Conservation (phyloP, 37 sponge, comb jelly and placozoan species). For the Cliona cf. orientalis region DNA sequence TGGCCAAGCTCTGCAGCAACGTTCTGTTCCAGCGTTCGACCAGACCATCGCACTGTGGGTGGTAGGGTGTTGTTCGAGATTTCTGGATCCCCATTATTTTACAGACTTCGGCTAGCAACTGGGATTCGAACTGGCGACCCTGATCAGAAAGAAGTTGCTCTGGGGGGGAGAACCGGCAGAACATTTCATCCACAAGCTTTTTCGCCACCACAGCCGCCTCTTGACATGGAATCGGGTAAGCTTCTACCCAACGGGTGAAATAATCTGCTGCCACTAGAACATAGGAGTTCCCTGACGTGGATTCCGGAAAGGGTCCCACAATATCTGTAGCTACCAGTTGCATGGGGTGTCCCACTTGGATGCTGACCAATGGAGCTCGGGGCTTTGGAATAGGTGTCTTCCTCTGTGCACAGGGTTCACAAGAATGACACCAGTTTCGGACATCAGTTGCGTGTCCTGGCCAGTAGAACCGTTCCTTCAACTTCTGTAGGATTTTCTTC, state of each 20-base stretch:
- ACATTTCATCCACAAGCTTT: conserved; percentile 32
- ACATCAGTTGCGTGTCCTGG: conserved; percentile 43
- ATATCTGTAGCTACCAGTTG: conserved; percentile 55
- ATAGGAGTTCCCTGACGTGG: conserved; percentile 49
- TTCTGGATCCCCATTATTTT: conserved; percentile 29
- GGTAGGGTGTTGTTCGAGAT: conserved; percentile 56
- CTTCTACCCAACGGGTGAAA: conserved; percentile 60
- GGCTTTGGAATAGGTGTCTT: conserved; percentile 20
- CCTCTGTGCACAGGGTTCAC: conserved; percentile 26
- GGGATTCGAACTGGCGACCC: conserved; percentile 56
- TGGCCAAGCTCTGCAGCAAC: conserved; percentile 28
- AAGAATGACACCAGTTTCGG: conserved; percentile 26
- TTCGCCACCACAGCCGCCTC: conserved; percentile 63
- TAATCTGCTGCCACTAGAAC: conserved; percentile 52
- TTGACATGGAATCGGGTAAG: conserved; percentile 62
- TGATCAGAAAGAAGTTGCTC: conserved; percentile 59
- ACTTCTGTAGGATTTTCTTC: conserved; percentile 29
- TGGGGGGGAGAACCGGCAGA: conserved; percentile 57
- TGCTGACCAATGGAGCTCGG: conserved; percentile 35
- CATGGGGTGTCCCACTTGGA: conserved; percentile 30
- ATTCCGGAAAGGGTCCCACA: conserved; percentile 49
- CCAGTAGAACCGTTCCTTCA: conserved; percentile 57
- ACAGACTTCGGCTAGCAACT: conserved; percentile 40
- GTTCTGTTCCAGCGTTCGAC: conserved; percentile 62
- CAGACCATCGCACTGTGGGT: conserved; percentile 66